These are phyloP conservation scores for Salvator merianae DNA, from an alignment of 2,113 vertebrate species.

Conservation along the genomic window DNA sequence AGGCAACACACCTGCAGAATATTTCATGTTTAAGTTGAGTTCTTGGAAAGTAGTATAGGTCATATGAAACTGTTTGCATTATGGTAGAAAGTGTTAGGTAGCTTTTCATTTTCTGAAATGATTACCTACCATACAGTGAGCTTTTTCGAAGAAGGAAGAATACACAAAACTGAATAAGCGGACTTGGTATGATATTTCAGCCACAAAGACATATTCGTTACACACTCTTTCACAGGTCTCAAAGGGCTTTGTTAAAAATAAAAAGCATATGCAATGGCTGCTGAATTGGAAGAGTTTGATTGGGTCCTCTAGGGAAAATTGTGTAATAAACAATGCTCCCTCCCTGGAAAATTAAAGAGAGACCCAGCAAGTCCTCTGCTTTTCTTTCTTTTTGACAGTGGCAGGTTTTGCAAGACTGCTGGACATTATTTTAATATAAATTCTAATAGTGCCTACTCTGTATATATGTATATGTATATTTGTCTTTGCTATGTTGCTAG, in stretches of 20 bases:
- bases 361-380: constrained; percentile 42
- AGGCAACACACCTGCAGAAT: neutral
- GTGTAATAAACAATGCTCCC: constrained; percentile 27
- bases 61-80: neutral
- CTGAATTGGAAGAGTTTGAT: constrained; percentile 52
- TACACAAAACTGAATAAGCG: neutral
- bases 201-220: constrained; percentile 25
- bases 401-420: constrained; percentile 3
- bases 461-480: constrained; percentile 4
- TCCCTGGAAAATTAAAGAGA: constrained; percentile 27
- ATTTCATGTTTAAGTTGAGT: neutral
- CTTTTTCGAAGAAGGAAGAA: neutral
- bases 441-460: neutral
- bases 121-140: constrained; percentile 28
- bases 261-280: constrained; percentile 54
- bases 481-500: neutral
- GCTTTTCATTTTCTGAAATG: constrained; percentile 4
- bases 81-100: neutral
- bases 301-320: constrained; percentile 45
- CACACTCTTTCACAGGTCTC: constrained; percentile 34
- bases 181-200: constrained; percentile 9
- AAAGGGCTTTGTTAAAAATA: constrained; percentile 66
- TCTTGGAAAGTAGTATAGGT: neutral
- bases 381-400: constrained; percentile 26
- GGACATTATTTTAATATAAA: neutral